These are phyloP conservation scores for Nasonia oneida DNA, from an alignment of 2,888 invertebrate genomes.

Conservation along the genomic window DNA sequence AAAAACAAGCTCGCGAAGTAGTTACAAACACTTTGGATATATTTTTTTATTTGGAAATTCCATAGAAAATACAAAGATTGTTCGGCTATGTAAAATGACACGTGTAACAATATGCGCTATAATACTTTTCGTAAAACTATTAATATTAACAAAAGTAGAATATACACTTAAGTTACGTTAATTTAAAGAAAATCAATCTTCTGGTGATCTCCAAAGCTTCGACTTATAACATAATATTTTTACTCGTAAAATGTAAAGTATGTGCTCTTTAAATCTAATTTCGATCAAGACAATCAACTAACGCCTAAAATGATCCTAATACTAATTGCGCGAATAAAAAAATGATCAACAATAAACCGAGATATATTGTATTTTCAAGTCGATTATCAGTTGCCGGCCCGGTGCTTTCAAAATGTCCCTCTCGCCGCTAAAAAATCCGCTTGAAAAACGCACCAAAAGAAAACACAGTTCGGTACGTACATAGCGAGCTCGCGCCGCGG, in stretches of 20 bases:
- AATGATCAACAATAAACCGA: constrained; percentile 3
- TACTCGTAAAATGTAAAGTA: background rate
- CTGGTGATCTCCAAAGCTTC: constrained; percentile 20
- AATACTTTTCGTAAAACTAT: constrained; percentile 60
- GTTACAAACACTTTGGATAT: constrained; percentile 7
- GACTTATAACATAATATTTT: background rate
- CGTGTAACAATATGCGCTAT: constrained; percentile 59
- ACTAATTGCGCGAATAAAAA: constrained; percentile 22
- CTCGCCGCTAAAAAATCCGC: background rate
- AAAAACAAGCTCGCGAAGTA: constrained; percentile 19
- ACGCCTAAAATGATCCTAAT: constrained; percentile 4
- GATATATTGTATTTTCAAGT: background rate
- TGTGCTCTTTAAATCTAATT: constrained; percentile 13
- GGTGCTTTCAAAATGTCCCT: background rate
- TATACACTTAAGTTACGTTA: constrained; percentile 41
- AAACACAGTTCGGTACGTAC: constrained; percentile 36
- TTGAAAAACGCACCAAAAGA: no score
- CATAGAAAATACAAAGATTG: constrained; percentile 54
- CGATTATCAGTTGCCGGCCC: background rate
- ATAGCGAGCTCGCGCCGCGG: background rate
- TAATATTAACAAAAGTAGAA: constrained; percentile 57
- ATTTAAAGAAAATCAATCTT: constrained; percentile 38
- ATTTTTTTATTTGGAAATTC: constrained; percentile 54
- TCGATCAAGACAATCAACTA: constrained; percentile 14
- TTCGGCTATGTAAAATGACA: constrained; percentile 46